Evolutionary conservation across 2,797 vertebrate genomes (phyloP), one percentile per base, ranked within the genome.

Genomic region (Taeniopygia guttata): DNA sequence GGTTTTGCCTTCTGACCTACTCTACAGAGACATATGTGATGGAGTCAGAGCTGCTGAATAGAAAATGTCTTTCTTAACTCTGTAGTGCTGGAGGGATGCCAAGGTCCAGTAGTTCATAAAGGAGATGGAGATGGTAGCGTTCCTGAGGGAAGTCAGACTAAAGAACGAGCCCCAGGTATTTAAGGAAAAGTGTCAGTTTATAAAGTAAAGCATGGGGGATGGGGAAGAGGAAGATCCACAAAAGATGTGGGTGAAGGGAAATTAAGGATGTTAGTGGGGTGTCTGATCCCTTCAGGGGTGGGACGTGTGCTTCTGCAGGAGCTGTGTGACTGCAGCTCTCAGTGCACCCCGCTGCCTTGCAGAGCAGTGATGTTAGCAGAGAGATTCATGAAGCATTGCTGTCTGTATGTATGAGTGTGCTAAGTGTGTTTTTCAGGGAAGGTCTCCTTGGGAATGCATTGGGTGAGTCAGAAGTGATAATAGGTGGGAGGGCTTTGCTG

Each of bases 1-100:
- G 67, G 82, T 72, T 87, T 93, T 95, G 86, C 88, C 89, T 96
- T 92, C 80, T 94, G 95, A 90, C 56, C 84, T 72, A 49, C 70
- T 92, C 86, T 95, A 48, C 67, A 85, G 88, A 95, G 63, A 76
- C 75, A 84, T 51, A 45, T 74, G 86, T 63, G 84, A 90, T 90
- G 76, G 67, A 93, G 68, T 64, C 76, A 88, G 89, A 52, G 54
- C 43, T 25, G 55, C 75, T 72, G 86, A 87, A 88, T 40, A 95
- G 82, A 91, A 95, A 94, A 96, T 51, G 49, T 89, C 76, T 89
- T 84, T 89, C 90, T 93, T 90, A 84, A 90, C 34, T 69, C 74
- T 21, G 9, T 27, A 92, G 74, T 22, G 42, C 42, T 84, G 81
- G 90, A 94, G 30, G 32, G 60, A 64, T 77, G 77, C 91, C 94